Evolutionary conservation across 2,113 vertebrate genomes (phyloP).

Genomic region (Sylvia atricapilla): DNA sequence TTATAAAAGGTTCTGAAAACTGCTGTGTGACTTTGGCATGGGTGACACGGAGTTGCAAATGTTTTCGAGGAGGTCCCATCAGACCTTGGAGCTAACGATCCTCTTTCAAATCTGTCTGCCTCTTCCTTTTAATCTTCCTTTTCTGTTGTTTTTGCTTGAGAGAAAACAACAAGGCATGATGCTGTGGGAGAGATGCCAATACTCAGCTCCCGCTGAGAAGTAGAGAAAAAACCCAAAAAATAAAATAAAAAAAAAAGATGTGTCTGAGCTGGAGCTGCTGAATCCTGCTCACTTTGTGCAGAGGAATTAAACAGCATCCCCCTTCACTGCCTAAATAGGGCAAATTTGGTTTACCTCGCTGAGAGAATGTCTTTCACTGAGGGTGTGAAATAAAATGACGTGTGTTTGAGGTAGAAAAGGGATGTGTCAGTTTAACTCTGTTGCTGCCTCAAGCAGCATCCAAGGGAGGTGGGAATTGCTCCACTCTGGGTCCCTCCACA

Average conservation of each 20-base stretch:
- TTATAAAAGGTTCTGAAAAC: conserved; percentile 10
- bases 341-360: background rate
- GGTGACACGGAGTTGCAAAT: background rate
- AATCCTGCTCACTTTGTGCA: conserved; percentile 35
- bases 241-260: background rate
- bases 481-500: background rate
- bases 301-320: background rate
- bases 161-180: conserved; percentile 56
- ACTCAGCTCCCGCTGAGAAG: conserved; percentile 60
- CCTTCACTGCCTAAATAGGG: conserved; percentile 3
- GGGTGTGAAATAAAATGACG: background rate
- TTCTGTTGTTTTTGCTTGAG: conserved; percentile 47
- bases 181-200: conserved; percentile 59
- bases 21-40: conserved; percentile 1
- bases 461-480: background rate
- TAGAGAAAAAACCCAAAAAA: background rate
- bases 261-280: conserved; percentile 16
- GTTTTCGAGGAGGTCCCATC: conserved; percentile 24
- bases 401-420: background rate
- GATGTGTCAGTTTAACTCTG: background rate
- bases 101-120: conserved; percentile 44
- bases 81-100: conserved; percentile 18
- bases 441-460: background rate
- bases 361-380: background rate
- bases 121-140: conserved; percentile 53